Evolutionary conservation across 1,140 invertebrate genomes (phyloP), one percentile per base, ranked within the genome.

Genomic region (Neuroterus valhalla): DNA sequence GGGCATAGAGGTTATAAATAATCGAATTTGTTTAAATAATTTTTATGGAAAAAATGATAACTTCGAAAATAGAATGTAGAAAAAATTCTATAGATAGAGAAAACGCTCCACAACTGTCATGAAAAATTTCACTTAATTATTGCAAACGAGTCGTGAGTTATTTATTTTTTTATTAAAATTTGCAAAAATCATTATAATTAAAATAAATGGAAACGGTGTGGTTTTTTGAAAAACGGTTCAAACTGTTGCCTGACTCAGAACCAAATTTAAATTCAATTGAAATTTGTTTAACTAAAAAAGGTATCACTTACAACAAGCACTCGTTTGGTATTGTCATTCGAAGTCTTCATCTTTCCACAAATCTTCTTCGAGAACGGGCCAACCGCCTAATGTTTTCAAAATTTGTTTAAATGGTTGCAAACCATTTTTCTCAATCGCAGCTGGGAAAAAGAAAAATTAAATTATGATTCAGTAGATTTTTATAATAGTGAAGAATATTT

Each of bases 291-390:
- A 26, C 26, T 26, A 23, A 1, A 48, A 4, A 48, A 48, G 23
- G 3, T 43, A 19, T 19, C n/a, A 92, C 95, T 93, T 92, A 97
- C 96, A 91, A 97, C 96, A 81, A 98, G 96, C 42, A 96, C 92
- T 68, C 96, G 91, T 75, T 92, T 93, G 0, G 95, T 96, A 26
- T 95, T 96, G 87, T 98, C 96, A 98, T 55, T 93, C 92, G 87
- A 95, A 97, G 2, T 91, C 85, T 19, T 91, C 92, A 0, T 91
- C 90, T 73, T 94, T 91, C 96, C 96, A 98, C 0, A 80, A 80
- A 4, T 94, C 91, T 0, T 94, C 95, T 75, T 95, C 94, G 2
- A 98, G 88, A 3, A 97, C 94, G 0, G 97, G 97, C 96, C 96
- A 98, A 5, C 96, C 96, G 14, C 96, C 97, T 10, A 98, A 88